phyloP scores from a whole-genome alignment of 2,888 invertebrate species.

The Cantharis flavilabris region DNA sequence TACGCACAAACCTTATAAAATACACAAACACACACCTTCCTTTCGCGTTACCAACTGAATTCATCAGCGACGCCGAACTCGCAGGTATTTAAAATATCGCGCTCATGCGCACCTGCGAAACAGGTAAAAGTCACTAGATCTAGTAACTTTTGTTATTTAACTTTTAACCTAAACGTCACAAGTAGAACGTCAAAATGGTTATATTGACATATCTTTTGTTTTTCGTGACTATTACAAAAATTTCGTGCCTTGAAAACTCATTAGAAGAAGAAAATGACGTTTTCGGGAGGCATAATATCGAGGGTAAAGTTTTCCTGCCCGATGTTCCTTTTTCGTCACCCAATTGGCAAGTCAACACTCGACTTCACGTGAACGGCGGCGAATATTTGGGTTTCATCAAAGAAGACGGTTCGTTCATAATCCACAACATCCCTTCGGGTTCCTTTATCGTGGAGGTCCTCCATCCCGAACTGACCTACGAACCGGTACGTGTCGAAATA shows the following conservation, averaged over 20 bases:
- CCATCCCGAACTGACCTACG: conserved; percentile 90
- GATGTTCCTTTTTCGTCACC: conserved; percentile 62
- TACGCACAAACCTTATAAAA: not conserved
- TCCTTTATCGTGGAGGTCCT: conserved; percentile 93
- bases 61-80: not conserved
- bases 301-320: conserved; percentile 79
- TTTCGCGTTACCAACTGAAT: not conserved
- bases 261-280: conserved; percentile 55
- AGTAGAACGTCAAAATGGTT: not conserved
- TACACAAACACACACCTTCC: not conserved
- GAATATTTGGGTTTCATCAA: conserved; percentile 86
- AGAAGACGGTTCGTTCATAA: conserved; percentile 88
- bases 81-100: conserved; percentile 3
- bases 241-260: conserved; percentile 10
- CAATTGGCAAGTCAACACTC: conserved; percentile 78
- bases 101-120: not conserved
- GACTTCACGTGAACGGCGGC: conserved; percentile 85
- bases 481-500: conserved; percentile 94
- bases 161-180: not conserved
- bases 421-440: conserved; percentile 87
- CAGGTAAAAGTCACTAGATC: not conserved
- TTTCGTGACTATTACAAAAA: not conserved
- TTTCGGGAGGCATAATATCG: conserved; percentile 69
- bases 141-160: not conserved
- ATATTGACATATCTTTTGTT: not conserved